These are phyloP conservation scores for Perca flavescens DNA, from an alignment of 2,113 vertebrate species.

Conservation along the genomic window DNA sequence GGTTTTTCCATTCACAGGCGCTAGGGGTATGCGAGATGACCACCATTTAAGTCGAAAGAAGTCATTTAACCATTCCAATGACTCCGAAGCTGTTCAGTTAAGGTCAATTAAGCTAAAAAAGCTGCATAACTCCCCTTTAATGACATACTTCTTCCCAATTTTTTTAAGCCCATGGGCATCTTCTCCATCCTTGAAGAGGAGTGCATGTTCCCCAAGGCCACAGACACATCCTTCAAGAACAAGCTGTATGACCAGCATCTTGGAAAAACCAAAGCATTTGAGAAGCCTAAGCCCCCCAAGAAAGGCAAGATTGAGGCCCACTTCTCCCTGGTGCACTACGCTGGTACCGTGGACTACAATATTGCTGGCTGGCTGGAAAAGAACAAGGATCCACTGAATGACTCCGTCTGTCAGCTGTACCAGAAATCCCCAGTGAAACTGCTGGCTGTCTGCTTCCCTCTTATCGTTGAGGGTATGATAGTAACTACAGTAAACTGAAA, in stretches of 20 bases:
- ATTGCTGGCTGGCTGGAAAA: conserved; percentile 74
- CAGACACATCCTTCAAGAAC: conserved; percentile 78
- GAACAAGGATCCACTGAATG: conserved; percentile 81
- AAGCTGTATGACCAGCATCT: conserved; percentile 80
- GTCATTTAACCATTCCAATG: too few relatives aligned
- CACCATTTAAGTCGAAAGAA: too few relatives aligned
- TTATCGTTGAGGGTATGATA: conserved; percentile 67
- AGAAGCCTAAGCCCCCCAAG: conserved; percentile 90
- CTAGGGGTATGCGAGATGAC: too few relatives aligned
- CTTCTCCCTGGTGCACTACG: conserved; percentile 90
- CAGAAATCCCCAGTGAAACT: conserved; percentile 79
- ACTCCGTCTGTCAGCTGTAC: conserved; percentile 77
- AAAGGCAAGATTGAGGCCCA: conserved; percentile 90
- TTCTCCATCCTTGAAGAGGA: conserved; percentile 87
- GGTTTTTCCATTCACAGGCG: too few relatives aligned
- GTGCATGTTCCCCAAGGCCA: conserved; percentile 86
- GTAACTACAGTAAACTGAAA: not conserved
- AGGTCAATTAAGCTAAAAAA: too few relatives aligned
- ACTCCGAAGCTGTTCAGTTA: too few relatives aligned
- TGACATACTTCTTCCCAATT: not conserved
- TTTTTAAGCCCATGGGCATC: conserved; percentile 85
- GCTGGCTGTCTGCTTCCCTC: conserved; percentile 59
- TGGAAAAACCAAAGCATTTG: conserved; percentile 74
- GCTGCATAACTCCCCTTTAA: not conserved
- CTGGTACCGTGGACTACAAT: conserved; percentile 92